Percentiles rank a stretch among this genome's conserved stretches.
Evolutionary conservation across 2,113 vertebrate species (phyloP).

Genomic region (Telmatochromis brachygnathus): DNA sequence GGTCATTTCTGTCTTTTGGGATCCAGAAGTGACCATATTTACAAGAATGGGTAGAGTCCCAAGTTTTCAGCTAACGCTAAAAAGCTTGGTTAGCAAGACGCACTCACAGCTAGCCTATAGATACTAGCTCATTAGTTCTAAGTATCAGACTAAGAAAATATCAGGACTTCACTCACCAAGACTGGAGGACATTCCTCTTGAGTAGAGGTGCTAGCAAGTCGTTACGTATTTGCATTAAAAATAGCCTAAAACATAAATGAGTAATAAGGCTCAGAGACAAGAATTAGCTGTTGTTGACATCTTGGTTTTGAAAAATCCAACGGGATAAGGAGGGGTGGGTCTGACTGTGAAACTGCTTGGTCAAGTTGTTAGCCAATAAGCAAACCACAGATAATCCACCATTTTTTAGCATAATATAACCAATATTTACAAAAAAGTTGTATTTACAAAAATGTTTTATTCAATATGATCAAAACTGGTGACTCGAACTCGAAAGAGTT

Average conservation of each 20-base stretch:
- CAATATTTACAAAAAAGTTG: not conserved
- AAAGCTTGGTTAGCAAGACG: not conserved
- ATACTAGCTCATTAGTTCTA: not conserved
- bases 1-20: not conserved
- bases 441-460: not conserved
- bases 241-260: not conserved
- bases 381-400: not conserved
- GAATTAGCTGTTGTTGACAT: not conserved
- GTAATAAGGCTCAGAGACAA: not conserved
- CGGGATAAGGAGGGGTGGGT: not conserved
- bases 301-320: not conserved
- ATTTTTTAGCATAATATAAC: not conserved
- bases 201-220: not conserved
- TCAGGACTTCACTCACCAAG: not conserved
- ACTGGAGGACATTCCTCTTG: not conserved
- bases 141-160: not conserved
- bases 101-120: not conserved
- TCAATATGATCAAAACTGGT: not conserved
- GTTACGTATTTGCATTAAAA: not conserved
- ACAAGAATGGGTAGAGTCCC: not conserved
- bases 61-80: not conserved
- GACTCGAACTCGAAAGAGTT: not conserved
- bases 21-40: not conserved
- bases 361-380: not conserved
- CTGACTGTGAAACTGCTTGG: not conserved